Conservation (phyloP, 2,113 vertebrate species). For the Bos taurus region ARS-UCD2.0 NC_037334.1:51168501-51169000, state of each 20-base stretch:
- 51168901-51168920: background rate
- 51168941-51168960: background rate
- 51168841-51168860: background rate
- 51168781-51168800: slow-evolving; percentile 17
- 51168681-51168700: slow-evolving; percentile 20
- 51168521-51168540: background rate
- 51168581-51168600: background rate
- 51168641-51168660: slow-evolving; percentile 14
- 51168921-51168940: background rate
- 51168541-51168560: background rate
- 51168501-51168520: background rate
- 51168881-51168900: background rate
- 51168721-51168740: slow-evolving; percentile 15
- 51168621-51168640: background rate
- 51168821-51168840: background rate
- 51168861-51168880: background rate
- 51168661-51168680: background rate
- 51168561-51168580: background rate
- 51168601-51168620: background rate
- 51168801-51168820: background rate
- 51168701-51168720: slow-evolving; percentile 13
- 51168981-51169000: background rate
- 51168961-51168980: background rate
- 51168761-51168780: background rate
- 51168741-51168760: slow-evolving; percentile 7